These are phyloP conservation scores for Drosophila ogumai DNA, from an alignment of 1,140 invertebrate species.

Conservation along the genomic window DNA sequence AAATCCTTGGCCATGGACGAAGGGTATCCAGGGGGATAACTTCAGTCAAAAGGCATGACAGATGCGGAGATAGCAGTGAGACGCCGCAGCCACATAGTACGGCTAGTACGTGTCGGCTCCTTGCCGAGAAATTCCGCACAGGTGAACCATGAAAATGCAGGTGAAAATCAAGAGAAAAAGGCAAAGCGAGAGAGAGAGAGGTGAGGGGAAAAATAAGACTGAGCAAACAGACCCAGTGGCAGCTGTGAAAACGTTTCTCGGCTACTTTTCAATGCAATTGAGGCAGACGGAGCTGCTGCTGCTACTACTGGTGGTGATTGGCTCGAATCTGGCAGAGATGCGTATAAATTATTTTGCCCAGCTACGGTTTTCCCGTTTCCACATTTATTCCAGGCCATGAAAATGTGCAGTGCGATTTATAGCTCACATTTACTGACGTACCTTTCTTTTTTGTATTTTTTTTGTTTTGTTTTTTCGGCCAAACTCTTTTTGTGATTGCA, in stretches of 20 bases:
- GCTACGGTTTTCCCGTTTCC: slow-evolving; percentile 23
- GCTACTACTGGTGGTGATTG: slow-evolving; percentile 15
- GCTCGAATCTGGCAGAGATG: slow-evolving; percentile 36
- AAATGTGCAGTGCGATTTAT: slow-evolving; percentile 36
- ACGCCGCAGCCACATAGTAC: slow-evolving; percentile 1
- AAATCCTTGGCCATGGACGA: background rate
- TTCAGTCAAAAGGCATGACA: slow-evolving; percentile 62
- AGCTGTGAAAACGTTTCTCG: slow-evolving; percentile 52
- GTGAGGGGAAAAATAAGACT: background rate
- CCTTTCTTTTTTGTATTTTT: slow-evolving; percentile 3
- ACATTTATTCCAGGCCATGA: slow-evolving; percentile 31
- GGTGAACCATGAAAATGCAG: slow-evolving; percentile 51
- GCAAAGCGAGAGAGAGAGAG: background rate
- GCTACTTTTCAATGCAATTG: slow-evolving; percentile 34
- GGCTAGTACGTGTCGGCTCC: slow-evolving; percentile 29
- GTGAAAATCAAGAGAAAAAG: slow-evolving; percentile 15
- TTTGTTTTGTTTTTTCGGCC: slow-evolving; percentile 16
- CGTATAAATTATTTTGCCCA: slow-evolving; percentile 45
- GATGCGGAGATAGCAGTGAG: slow-evolving; percentile 50
- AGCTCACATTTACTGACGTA: slow-evolving; percentile 9
- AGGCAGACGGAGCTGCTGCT: slow-evolving; percentile 11
- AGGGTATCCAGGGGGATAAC: slow-evolving; percentile 1
- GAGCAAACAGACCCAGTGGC: slow-evolving; percentile 24
- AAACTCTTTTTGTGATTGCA: slow-evolving; percentile 44
- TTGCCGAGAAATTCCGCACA: slow-evolving; percentile 42